Base-by-base conservation (phyloP, 2,113 vertebrate genomes). In the Synodontis membranacea region DNA sequence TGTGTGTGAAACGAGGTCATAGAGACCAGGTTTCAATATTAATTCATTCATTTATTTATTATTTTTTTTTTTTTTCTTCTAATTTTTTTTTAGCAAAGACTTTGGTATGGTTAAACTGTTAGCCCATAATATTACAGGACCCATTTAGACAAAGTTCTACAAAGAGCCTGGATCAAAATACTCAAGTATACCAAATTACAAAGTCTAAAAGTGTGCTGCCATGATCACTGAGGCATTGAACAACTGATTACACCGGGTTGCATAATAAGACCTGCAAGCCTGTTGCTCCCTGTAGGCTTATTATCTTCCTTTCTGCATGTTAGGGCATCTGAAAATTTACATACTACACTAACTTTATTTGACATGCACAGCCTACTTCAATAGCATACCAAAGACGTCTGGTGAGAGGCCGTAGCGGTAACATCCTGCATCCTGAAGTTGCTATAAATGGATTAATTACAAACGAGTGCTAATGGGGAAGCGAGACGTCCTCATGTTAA, bases 251-350 rank as follows among this genome's bases (percentile, higher is more conserved):
- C 84, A 75, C 31, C 72, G 14, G 23, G 84, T 62, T 85, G 72
- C 72, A 76, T 76, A 84, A 76, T 84, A 76, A 76, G 78, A 60
- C 42, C 72, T 50, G 54, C n/a, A 64, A 34, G 84, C 39, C 56
- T 85, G 56, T 78, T 62, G 84, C 72, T 70, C 74, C 84, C 42
- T 48, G 42, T 52, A 46, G 74, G 56, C 39, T 60, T 44, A 76
- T 75, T 84, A 76, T 78, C 72, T 78, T 85, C 42, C 78, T 80
- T 58, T 25, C 78, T 80, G 78, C 78, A 80, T 80, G 78, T 80
- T 80, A 52, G 78, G 52, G 78, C 52, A 28, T 42, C 52, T 80
- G 31, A 80, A 80, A 80, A 80, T 80, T 80, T 80, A 80, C 78
- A 80, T 58, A 80, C 31, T 25, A 56, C 78, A 28, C 78, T 56